phyloP scores from a whole-genome alignment of 2,888 invertebrate genomes.

The Eristalis tenax region DNA sequence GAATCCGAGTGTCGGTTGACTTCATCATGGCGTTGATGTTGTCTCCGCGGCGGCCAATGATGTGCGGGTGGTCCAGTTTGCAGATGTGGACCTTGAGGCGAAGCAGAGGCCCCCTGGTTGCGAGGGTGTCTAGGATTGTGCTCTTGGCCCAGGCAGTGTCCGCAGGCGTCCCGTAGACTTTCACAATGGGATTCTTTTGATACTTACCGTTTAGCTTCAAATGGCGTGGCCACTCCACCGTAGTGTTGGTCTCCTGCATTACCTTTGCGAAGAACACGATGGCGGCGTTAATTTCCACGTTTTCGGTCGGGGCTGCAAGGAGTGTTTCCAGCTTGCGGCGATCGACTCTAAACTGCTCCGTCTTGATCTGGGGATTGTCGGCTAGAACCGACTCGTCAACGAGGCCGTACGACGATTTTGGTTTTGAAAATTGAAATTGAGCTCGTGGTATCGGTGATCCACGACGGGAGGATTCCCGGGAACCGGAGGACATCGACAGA shows the following conservation, averaged over 20 bases:
- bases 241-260: constrained; percentile 95
- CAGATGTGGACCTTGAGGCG: constrained; percentile 99
- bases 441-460: not conserved
- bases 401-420: not conserved
- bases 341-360: constrained; percentile 96
- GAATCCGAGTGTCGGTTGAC: constrained; percentile 97
- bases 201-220: constrained; percentile 99
- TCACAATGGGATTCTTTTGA: constrained; percentile 97
- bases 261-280: constrained; percentile 82
- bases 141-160: constrained; percentile 92
- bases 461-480: not conserved
- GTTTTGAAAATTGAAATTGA: not conserved
- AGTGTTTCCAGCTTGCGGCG: constrained; percentile 95
- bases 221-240: constrained; percentile 97
- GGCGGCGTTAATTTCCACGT: constrained; percentile 78
- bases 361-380: constrained; percentile 88
- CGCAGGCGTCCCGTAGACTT: constrained; percentile 91
- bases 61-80: constrained; percentile 98
- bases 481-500: not conserved
- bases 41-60: constrained; percentile 92
- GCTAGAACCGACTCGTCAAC: constrained; percentile 86
- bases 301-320: constrained; percentile 87
- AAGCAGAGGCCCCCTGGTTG: constrained; percentile 95
- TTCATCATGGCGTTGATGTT: constrained; percentile 91
- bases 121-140: constrained; percentile 92